Evolutionary conservation across 2,888 invertebrate genomes (phyloP).

Genomic region (Rapana venosa): DNA sequence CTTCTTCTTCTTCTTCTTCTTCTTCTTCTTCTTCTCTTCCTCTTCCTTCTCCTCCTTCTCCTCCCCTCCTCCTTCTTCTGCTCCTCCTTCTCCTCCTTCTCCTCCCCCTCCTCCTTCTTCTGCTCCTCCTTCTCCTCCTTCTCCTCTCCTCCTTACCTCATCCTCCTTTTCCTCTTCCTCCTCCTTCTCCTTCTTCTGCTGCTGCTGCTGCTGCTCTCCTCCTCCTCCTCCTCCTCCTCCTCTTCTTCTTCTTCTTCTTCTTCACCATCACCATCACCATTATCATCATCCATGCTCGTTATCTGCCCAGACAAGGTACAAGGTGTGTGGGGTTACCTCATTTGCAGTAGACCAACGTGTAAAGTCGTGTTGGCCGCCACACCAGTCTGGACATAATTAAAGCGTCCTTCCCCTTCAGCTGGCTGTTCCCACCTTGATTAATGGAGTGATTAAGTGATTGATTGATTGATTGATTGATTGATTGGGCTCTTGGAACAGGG

Average conservation of each 20-base stretch:
- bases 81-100: no score
- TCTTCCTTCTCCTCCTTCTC: not conserved
- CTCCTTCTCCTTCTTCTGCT: not conserved
- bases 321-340: not conserved
- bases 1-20: not conserved
- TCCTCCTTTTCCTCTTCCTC: not conserved
- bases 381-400: no score
- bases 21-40: no score
- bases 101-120: not conserved
- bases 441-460: no score
- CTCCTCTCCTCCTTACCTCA: no score
- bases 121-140: not conserved
- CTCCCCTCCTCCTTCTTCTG: not conserved
- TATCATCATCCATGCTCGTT: no score
- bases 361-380: no score
- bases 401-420: not conserved
- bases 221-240: not conserved
- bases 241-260: not conserved
- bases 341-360: not conserved
- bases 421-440: no score
- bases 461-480: no score
- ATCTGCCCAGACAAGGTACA: not conserved
- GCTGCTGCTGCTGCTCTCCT: no score
- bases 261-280: not conserved
- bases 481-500: no score